A percentile compares a stretch with the other conserved stretches of the same genome.
These are phyloP conservation scores for Uloborus diversus DNA, from an alignment of 1,140 invertebrate species.

Conservation along the genomic window DNA sequence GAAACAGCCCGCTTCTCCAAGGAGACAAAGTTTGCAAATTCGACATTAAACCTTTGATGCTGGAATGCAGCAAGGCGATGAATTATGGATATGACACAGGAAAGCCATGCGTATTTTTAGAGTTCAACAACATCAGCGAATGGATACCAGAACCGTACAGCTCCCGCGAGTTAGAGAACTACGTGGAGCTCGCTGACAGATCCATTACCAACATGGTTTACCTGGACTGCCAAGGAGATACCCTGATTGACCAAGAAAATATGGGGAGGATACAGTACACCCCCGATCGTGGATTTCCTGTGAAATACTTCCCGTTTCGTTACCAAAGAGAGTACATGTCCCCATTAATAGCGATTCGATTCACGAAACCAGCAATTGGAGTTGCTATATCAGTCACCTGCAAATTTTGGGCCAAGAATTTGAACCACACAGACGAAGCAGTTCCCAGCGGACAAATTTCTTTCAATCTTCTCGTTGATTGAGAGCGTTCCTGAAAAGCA, in stretches of 20 bases:
- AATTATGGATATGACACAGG: constrained; percentile 59
- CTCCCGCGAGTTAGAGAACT: constrained; percentile 67
- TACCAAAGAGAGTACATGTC: constrained; percentile 55
- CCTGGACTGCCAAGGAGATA: constrained; percentile 58
- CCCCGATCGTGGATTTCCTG: constrained; percentile 57
- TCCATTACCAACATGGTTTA: constrained; percentile 43
- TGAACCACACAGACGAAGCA: constrained; percentile 56
- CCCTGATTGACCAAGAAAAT: constrained; percentile 57
- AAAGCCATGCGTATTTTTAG: constrained; percentile 58
- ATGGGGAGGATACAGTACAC: constrained; percentile 54
- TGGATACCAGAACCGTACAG: constrained; percentile 55
- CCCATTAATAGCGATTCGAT: constrained; percentile 54
- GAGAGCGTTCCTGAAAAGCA: constrained; percentile 2
- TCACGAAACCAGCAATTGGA: constrained; percentile 53
- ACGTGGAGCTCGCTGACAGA: constrained; percentile 4
- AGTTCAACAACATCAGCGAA: constrained; percentile 56
- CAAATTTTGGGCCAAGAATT: constrained; percentile 57
- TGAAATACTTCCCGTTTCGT: constrained; percentile 51
- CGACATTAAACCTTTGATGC: constrained; percentile 27
- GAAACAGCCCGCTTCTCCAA: background rate
- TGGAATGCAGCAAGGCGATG: constrained; percentile 52
- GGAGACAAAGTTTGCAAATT: constrained; percentile 45
- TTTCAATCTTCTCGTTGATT: constrained; percentile 58
- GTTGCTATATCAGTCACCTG: constrained; percentile 59
- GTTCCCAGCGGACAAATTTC: constrained; percentile 53